These are phyloP conservation scores for Proterorhinus semilunaris DNA, from an alignment of 2,113 vertebrate genomes.

Conservation along the genomic window DNA sequence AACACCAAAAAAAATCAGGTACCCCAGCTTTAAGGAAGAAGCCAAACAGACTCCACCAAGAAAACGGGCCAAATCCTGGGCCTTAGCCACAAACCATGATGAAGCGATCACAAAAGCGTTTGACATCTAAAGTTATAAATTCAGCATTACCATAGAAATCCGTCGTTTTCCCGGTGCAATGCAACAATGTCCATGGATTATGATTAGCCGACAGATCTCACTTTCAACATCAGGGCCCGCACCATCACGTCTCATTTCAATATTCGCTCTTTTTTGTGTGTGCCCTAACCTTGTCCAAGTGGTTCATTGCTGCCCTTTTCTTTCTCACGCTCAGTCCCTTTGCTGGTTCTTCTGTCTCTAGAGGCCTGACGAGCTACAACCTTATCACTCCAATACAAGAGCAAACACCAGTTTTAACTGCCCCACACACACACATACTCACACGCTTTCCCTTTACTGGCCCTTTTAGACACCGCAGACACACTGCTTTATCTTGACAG, in stretches of 20 bases:
- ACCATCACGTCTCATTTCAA: conserved; percentile 7
- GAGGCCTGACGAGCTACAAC: conserved; percentile 49
- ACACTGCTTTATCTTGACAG: conserved; percentile 77
- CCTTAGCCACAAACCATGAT: no score
- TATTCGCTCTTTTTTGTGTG: conserved; percentile 22
- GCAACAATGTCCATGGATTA: no score
- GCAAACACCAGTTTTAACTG: conserved; percentile 71
- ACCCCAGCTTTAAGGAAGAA: no score
- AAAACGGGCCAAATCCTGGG: no score
- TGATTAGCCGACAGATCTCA: no score
- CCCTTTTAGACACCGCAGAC: conserved; percentile 72
- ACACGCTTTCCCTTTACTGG: conserved; percentile 43
- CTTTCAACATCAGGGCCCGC: not conserved
- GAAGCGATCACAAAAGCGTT: no score
- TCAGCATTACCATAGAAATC: no score
- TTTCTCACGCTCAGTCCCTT: conserved; percentile 20
- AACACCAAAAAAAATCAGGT: no score
- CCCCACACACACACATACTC: conserved; percentile 16
- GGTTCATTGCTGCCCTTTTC: conserved; percentile 12
- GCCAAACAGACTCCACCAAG: no score
- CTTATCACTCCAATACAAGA: conserved; percentile 68
- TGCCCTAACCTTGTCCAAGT: conserved; percentile 12
- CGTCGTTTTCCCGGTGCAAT: no score
- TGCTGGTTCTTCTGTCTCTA: conserved; percentile 23
- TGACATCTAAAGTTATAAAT: no score